Percentiles rank a stretch among this genome's conserved stretches.
These are phyloP conservation scores for Gracilinanus agilis DNA, from an alignment of 2,113 vertebrate genomes.

Conservation along the genomic window DNA sequence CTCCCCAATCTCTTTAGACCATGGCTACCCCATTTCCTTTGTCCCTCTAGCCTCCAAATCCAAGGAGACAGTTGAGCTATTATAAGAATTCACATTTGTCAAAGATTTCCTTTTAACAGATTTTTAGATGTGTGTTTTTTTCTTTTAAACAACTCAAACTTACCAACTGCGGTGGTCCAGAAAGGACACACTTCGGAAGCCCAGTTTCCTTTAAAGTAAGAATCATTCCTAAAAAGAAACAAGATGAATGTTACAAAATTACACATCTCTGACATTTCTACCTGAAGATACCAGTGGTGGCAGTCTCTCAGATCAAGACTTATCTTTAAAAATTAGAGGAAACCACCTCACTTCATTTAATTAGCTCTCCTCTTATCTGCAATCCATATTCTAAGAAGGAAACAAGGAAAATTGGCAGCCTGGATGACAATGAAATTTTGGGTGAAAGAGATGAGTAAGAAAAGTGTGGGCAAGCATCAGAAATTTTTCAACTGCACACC, in stretches of 20 bases:
- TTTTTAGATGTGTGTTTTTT: background rate
- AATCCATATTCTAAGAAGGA: background rate
- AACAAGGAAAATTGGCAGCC: background rate
- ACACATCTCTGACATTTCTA: background rate
- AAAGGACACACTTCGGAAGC: constrained; percentile 91
- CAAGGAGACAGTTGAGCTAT: background rate
- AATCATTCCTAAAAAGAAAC: constrained; percentile 90
- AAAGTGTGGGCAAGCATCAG: background rate
- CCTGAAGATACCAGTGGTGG: accelerated
- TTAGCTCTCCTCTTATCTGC: background rate
- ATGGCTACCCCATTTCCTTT: background rate
- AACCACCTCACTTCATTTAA: no score
- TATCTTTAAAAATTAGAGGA: background rate
- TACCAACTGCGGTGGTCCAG: constrained; percentile 95
- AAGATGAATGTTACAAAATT: background rate
- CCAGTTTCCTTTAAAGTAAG: constrained; percentile 92
- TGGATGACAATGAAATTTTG: background rate
- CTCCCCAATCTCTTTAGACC: background rate
- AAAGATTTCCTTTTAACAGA: background rate
- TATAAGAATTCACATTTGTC: background rate
- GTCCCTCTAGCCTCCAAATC: background rate
- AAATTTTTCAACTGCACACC: background rate
- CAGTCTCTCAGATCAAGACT: background rate
- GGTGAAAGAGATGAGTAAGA: background rate
- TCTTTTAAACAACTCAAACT: constrained; percentile 73